Evolutionary conservation across 2,888 invertebrate species (phyloP), one percentile per base, ranked within the genome.

Genomic region (Thyatira batis): DNA sequence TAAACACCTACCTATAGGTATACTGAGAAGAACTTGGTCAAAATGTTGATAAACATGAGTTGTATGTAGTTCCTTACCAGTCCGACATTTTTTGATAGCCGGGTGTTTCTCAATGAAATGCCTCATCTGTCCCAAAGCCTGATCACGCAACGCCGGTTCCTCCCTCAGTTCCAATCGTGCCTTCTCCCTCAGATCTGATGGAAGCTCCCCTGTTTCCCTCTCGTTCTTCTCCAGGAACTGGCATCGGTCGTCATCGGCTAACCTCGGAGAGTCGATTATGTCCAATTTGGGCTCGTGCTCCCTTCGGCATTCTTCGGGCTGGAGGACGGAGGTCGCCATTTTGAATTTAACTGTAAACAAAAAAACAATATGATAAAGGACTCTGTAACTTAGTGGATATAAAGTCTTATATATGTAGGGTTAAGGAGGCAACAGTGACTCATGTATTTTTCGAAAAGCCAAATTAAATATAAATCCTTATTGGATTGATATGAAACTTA

Each of bases 71-170:
- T 17, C 61, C 82, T 82, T 72, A 95, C 95, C 95, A 61, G 96
- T 96, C 60, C 97, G 93, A 81, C 97, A 97, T 71, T 94, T 94
- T 71, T 94, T 95, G 64, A 97, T 97, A 53, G 94, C 93, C 0
- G 96, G 95, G 87, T 97, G 97, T 81, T 97, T 97, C 49, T 93
- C 89, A 61, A 97, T 96, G 94, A 97, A 97, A 66, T 97, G 95
- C 51, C 96, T 93, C 90, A 97, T 94, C 78, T 97, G 96, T 10
- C 93, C 89, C 69, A 97, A 74, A 0, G 96, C 95, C 67, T 97
- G 96, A 3, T 95, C 94, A 45, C 96, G 91, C 5, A 95, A 93
- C 9, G 93, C 93, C 20, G 96, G 95, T 72, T 97, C 96, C 82
- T 97, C 97, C 45, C 97, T 93, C 20, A 97, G 89, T 78, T 97